Conservation (phyloP, 1,140 invertebrate species). For the Coenobita brevimanus region DNA sequence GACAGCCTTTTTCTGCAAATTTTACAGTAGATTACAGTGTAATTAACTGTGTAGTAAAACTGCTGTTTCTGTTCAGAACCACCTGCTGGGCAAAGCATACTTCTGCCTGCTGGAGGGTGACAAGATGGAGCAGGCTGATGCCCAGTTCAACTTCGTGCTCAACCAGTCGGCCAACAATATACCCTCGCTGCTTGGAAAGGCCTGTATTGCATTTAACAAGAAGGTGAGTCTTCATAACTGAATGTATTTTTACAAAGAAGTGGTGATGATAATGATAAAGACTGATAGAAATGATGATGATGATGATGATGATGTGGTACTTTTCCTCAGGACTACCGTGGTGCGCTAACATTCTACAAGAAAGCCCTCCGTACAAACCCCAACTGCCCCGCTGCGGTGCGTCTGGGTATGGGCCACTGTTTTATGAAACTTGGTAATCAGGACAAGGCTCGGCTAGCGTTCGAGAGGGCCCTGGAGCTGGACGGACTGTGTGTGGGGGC, state of each 20-base stretch:
- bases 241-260: neutral
- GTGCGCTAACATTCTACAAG: constrained; percentile 97
- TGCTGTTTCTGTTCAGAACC: constrained; percentile 53
- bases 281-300: too few species aligned
- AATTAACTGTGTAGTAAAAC: neutral
- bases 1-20: neutral
- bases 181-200: constrained; percentile 96
- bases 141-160: constrained; percentile 99
- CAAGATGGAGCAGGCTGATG: constrained; percentile 99
- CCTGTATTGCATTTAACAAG: constrained; percentile 95
- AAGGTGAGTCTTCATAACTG: constrained; percentile 75
- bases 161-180: constrained; percentile 97
- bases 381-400: constrained; percentile 96
- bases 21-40: neutral
- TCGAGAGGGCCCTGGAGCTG: constrained; percentile 94
- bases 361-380: constrained; percentile 97
- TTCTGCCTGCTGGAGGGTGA: constrained; percentile 98
- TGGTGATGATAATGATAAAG: neutral
- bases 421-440: constrained; percentile 97
- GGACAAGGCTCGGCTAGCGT: constrained; percentile 93
- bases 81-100: constrained; percentile 91
- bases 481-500: constrained; percentile 97
- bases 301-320: too few species aligned
- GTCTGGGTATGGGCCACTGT: constrained; percentile 97
- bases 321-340: constrained; percentile 83